Evolutionary conservation across 2,888 invertebrate species (phyloP).

Genomic region (Idaea biselata): DNA sequence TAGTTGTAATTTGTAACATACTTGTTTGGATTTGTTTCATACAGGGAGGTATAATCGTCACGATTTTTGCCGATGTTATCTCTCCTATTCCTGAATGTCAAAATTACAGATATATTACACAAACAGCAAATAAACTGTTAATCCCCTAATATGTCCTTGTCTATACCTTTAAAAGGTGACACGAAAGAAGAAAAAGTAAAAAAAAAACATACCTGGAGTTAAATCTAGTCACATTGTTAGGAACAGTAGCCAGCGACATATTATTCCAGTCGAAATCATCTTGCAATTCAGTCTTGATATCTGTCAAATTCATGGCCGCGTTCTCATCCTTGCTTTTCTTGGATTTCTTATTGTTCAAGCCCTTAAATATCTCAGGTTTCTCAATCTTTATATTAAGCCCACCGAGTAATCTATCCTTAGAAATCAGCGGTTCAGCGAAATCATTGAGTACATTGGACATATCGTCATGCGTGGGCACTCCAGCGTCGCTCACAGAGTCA

Average conservation of each 20-base stretch:
- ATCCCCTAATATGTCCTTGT: neutral
- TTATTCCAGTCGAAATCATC: constrained; percentile 75
- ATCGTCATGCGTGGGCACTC: constrained; percentile 52
- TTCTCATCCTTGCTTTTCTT: constrained; percentile 51
- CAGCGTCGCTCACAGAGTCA: constrained; percentile 69
- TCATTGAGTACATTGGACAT: constrained; percentile 52
- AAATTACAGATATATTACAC: constrained; percentile 40
- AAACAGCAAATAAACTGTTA: constrained; percentile 4
- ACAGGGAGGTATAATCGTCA: constrained; percentile 66
- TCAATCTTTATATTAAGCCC: constrained; percentile 71
- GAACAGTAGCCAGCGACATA: constrained; percentile 72
- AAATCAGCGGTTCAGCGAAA: constrained; percentile 37
- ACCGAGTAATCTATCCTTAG: constrained; percentile 69
- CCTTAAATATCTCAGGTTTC: constrained; percentile 39
- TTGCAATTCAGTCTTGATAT: constrained; percentile 74
- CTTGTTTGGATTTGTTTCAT: constrained; percentile 73
- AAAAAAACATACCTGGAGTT: constrained; percentile 64
- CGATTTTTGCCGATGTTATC: constrained; percentile 70
- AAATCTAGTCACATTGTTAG: constrained; percentile 63
- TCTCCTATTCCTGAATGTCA: constrained; percentile 72
- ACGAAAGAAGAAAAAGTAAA: neutral
- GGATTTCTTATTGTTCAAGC: constrained; percentile 51
- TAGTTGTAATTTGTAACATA: constrained; percentile 58
- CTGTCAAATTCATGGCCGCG: constrained; percentile 52
- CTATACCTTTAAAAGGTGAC: neutral